Evolutionary conservation across 2,797 vertebrate genomes (phyloP), one percentile per base, ranked within the genome.

Genomic region (Perodicticus potto): DNA sequence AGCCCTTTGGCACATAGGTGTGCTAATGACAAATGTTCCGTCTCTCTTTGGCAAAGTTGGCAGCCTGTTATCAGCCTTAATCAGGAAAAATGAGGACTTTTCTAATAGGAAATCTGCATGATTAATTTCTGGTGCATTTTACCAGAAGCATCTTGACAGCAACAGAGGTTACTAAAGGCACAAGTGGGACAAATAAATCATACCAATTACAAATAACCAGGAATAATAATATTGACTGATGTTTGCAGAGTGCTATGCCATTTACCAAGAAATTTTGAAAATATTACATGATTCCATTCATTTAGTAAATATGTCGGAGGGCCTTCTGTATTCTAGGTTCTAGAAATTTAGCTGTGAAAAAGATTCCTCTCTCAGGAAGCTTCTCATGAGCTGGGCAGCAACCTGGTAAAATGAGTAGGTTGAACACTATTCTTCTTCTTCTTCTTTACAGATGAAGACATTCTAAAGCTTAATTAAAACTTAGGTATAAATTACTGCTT

Each of bases 101-200:
- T 89, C 87, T 86, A 67, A 67, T n/a, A 87, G 83, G 80, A 96
- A 83, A 40, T 43, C 69, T 29, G n/a, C 59, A 61, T 80, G 63
- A n/a, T 34, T 86, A 27, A 25, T 55, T 63, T 90, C 74, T n/a
- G 40, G 19, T 49, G 17, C 43, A 32, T 87, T 80, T 91, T 73
- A 61, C 43, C n/a, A 8, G 49, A 84, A 90, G 5, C 32, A 49
- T 34, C 25, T 67, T 55, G 34, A 40, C 72, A 81, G 67, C 16
- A 22, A 53, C n/a, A 5, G 53, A 40, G 65, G 55, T 86, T 57
- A 49, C 69, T 25, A 19, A 61, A 43, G 61, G 55, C 27, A 40
- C 37, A 29, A 45, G 49, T 3, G 23, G 40, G 70, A 16, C 7
- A 20, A 25, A 32, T 69, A 23, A 77, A 77, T 13, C 25, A 6